Conservation (phyloP, 2,888 invertebrate species). For the Cosmia pyralina region DNA sequence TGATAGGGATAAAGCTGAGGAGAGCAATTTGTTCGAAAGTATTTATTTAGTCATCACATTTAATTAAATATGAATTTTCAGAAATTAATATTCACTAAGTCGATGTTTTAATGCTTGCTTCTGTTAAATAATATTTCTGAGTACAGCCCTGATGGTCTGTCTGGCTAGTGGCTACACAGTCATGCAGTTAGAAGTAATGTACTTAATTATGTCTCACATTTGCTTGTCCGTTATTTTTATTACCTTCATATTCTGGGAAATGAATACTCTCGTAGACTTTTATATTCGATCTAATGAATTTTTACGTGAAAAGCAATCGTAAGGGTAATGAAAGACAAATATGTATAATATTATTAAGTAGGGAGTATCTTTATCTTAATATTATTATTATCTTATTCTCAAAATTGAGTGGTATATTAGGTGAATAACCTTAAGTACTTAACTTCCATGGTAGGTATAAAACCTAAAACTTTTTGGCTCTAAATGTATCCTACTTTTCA, state of each 20-base stretch:
- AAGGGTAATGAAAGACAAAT: constrained; percentile 41
- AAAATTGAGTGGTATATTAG: background rate
- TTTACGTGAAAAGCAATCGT: constrained; percentile 35
- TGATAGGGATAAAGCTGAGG: constrained; percentile 45
- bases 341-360: constrained; percentile 7
- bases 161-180: background rate
- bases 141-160: constrained; percentile 37
- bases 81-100: constrained; percentile 33
- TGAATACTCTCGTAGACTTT: constrained; percentile 16
- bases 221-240: constrained; percentile 29
- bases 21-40: constrained; percentile 22
- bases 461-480: background rate
- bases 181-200: background rate
- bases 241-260: constrained; percentile 29
- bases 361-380: background rate
- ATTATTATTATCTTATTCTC: background rate
- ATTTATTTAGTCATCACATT: constrained; percentile 27
- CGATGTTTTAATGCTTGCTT: constrained; percentile 10
- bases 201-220: constrained; percentile 21
- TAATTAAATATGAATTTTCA: constrained; percentile 35
- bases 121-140: constrained; percentile 39
- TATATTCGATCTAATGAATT: constrained; percentile 29
- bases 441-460: no score
- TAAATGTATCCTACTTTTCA: background rate
- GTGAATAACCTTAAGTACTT: background rate